These are phyloP conservation scores for Pelmatolapia mariae DNA, from an alignment of 2,113 vertebrate species.

Conservation along the genomic window DNA sequence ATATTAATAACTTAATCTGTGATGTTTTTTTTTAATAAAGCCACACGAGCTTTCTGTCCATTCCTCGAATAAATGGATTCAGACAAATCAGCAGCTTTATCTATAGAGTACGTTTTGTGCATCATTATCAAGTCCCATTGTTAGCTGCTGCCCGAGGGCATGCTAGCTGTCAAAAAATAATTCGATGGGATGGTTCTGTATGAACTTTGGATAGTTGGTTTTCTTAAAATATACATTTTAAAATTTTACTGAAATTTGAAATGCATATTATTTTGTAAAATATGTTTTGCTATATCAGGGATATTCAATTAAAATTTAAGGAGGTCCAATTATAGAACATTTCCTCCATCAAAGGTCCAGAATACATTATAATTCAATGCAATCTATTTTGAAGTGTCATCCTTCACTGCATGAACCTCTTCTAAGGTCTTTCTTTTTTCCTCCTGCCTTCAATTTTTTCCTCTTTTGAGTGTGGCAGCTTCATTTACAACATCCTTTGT, in stretches of 20 bases:
- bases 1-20: background rate
- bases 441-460: background rate
- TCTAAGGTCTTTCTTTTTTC: background rate
- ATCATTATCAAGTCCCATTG: background rate
- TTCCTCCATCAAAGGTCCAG: background rate
- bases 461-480: background rate
- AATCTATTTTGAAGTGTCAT: background rate
- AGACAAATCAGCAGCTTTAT: rapidly evolving
- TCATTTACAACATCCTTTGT: background rate
- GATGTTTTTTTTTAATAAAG: background rate
- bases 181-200: background rate
- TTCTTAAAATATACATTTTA: background rate
- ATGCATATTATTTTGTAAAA: background rate
- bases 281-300: background rate
- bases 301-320: background rate
- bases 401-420: background rate
- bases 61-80: background rate
- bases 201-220: background rate
- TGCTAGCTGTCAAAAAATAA: background rate
- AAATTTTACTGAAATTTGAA: background rate
- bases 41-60: background rate
- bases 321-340: background rate
- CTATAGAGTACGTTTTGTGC: background rate
- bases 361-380: background rate
- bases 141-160: background rate